A percentile compares a stretch with the other conserved stretches of the same genome.
phyloP scores from a whole-genome alignment of 37 sponge, comb jelly and placozoan species.

The Chondrilla cf. caribensis region DNA sequence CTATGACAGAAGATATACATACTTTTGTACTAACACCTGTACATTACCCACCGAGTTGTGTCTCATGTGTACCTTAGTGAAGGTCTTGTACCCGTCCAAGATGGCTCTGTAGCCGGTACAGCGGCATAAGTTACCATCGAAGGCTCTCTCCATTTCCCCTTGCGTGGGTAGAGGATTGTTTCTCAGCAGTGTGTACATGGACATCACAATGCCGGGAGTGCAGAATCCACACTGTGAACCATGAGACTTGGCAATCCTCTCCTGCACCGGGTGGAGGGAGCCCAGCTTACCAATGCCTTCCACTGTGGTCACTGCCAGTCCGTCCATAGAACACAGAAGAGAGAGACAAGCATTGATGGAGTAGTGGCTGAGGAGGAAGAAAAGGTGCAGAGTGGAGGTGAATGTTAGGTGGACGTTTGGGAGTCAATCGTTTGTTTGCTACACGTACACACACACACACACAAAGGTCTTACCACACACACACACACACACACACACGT shows the following conservation, averaged over 20 bases:
- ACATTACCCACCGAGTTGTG: too few relatives aligned
- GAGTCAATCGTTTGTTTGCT: too few relatives aligned
- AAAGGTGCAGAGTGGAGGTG: too few relatives aligned
- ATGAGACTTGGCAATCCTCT: constrained; percentile 78
- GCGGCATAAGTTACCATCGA: constrained; percentile 88
- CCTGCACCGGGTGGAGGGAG: constrained; percentile 80
- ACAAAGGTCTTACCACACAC: background rate
- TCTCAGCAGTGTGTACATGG: constrained; percentile 88
- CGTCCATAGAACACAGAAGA: constrained; percentile 78
- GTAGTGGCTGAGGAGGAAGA: constrained; percentile 41
- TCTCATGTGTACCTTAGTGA: constrained; percentile 66
- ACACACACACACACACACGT: too few relatives aligned
- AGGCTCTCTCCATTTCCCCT: constrained; percentile 72
- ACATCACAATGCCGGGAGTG: constrained; percentile 93
- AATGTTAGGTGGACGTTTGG: too few relatives aligned
- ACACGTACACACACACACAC: background rate
- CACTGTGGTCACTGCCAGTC: constrained; percentile 83
- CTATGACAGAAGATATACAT: constrained; percentile 13
- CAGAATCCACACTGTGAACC: constrained; percentile 95
- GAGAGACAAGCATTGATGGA: constrained; percentile 81
- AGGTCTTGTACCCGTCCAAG: constrained; percentile 80
- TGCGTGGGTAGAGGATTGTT: constrained; percentile 70
- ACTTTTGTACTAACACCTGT: background rate
- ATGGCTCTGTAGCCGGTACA: constrained; percentile 92
- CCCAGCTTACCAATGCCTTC: constrained; percentile 81